These are phyloP conservation scores for Thera obeliscata DNA, from an alignment of 2,888 invertebrate genomes.

Conservation along the genomic window DNA sequence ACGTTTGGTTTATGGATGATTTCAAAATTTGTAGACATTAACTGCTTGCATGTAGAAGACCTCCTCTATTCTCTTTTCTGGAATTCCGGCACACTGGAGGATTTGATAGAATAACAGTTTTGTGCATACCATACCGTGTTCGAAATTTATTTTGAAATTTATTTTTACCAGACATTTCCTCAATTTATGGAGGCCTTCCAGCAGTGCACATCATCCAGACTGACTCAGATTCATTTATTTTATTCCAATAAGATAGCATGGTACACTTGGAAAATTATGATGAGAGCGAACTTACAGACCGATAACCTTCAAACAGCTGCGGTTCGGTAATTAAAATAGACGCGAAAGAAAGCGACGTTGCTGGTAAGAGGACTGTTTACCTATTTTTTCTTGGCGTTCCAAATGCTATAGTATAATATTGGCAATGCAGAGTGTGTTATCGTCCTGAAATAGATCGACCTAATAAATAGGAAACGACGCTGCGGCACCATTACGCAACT, in stretches of 20 bases:
- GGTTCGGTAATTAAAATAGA: background rate
- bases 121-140: too few species aligned
- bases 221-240: too few species aligned
- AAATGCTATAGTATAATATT: slow-evolving; percentile 57
- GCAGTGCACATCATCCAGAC: too few species aligned
- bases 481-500: slow-evolving; percentile 64
- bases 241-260: background rate
- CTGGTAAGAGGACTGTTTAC: slow-evolving; percentile 20
- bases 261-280: background rate
- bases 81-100: too few species aligned
- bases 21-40: too few species aligned
- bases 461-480: slow-evolving; percentile 72
- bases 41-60: too few species aligned
- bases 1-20: too few species aligned
- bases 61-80: too few species aligned
- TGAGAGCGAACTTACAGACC: background rate
- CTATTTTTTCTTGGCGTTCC: slow-evolving; percentile 42
- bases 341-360: background rate
- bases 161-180: too few species aligned
- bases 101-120: too few species aligned
- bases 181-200: too few species aligned
- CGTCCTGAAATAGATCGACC: slow-evolving; percentile 74
- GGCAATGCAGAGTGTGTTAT: slow-evolving; percentile 64
- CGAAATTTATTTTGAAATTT: too few species aligned
- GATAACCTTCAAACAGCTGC: background rate